Percentiles rank a stretch among this genome's conserved stretches.
These are phyloP conservation scores for Fregetta grallaria DNA, from an alignment of 2,113 vertebrate species.

Conservation along the genomic window DNA sequence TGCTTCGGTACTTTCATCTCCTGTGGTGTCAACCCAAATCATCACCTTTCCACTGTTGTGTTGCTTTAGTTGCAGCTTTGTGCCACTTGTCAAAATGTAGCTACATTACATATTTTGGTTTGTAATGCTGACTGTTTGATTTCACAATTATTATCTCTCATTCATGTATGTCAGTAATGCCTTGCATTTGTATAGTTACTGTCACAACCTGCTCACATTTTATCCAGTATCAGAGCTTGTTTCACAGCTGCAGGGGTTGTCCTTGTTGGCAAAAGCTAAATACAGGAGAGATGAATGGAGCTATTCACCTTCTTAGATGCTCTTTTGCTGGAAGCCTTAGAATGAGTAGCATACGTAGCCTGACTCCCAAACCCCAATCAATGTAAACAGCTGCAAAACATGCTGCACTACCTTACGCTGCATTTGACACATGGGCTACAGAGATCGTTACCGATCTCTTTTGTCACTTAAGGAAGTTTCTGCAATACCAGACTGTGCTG, in stretches of 20 bases:
- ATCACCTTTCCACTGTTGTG: background rate
- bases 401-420: background rate
- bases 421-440: background rate
- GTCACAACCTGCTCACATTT: slow-evolving; percentile 33
- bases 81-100: background rate
- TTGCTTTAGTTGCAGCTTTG: background rate
- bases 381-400: background rate
- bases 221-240: background rate
- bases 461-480: background rate
- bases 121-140: background rate
- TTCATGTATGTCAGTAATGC: background rate
- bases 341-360: background rate
- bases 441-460: background rate
- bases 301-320: background rate
- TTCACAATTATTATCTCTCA: slow-evolving; percentile 7
- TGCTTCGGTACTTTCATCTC: background rate
- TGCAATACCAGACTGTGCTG: background rate
- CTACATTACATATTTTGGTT: background rate
- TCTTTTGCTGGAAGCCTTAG: background rate
- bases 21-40: background rate
- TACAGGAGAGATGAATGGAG: background rate
- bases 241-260: slow-evolving; percentile 11
- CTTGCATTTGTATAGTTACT: background rate
- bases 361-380: background rate
- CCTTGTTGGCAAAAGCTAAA: background rate